Evolutionary conservation across 1,140 invertebrate species (phyloP).

Genomic region (Aricia agestis): DNA sequence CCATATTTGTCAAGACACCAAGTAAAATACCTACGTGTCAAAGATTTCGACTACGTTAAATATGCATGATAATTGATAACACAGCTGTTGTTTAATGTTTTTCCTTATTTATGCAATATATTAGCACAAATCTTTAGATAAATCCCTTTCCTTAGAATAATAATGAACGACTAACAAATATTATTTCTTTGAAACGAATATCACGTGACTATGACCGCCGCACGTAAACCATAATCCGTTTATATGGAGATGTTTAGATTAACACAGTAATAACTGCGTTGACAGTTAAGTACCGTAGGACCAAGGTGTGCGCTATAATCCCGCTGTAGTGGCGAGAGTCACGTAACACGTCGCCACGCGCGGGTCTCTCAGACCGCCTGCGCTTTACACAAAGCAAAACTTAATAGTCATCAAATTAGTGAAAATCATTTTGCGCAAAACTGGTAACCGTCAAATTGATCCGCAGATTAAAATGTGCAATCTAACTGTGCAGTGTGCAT

Average conservation of each 20-base stretch:
- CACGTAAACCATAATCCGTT: conserved; percentile 27
- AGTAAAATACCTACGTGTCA: no score
- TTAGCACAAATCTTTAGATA: no score
- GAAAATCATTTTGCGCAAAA: conserved; percentile 41
- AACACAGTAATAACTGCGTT: conserved; percentile 49
- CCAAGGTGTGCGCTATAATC: conserved; percentile 58
- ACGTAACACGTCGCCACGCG: conserved; percentile 45
- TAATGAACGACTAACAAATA: not conserved
- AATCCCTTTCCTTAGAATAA: not conserved
- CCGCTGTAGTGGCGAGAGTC: conserved; percentile 37
- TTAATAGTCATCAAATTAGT: conserved; percentile 63
- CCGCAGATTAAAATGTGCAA: conserved; percentile 4
- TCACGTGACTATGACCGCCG: not conserved
- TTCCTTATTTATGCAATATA: no score
- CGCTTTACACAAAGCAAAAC: conserved; percentile 54
- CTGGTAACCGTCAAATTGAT: conserved; percentile 13
- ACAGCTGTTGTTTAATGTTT: no score
- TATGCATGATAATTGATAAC: no score
- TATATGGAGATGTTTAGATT: conserved; percentile 48
- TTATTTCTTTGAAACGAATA: not conserved
- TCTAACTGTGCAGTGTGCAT: not conserved
- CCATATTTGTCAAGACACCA: no score
- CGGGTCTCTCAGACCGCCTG: conserved; percentile 41
- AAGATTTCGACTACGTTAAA: no score
- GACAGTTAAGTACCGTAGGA: conserved; percentile 54